Base-by-base conservation (phyloP, 2,113 vertebrate species). In the Hemicordylus capensis region DNA sequence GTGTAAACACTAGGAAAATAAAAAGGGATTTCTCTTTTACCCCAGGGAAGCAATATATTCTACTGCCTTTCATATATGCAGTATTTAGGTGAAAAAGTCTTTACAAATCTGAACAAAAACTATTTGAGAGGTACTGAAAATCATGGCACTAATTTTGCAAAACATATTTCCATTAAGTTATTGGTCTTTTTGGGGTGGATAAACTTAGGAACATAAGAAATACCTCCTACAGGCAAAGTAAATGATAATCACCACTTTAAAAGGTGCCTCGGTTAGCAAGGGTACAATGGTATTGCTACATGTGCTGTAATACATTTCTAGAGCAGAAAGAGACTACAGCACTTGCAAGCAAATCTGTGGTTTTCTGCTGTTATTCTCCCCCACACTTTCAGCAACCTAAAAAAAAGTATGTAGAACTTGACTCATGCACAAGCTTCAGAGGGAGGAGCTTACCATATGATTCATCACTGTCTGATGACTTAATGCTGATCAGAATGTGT, bases 401-500 rank as follows among this genome's bases (percentile, higher is more conserved):
- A 87, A 85, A 91, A 59, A 74, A 76, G 63, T 14, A 91, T 89
- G 85, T 39, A 82, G 86, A 51, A 80, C 87, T 91, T 93, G 86
- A 94, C 69, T 92, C 80, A 87, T 90, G 15, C 76, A 87, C 85
- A 86, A 69, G 83, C 80, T 88, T 91, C 1, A 63, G 67, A 90
- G 54, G 58, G 75, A 74, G 80, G 59, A 82, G 12, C 94, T 96
- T 95, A 99, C 99, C 99, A 0, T 99, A 99, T 2, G 99, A 99
- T 91, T 99, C 99, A 6, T 99, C 98, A 2, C 96, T 97, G 93
- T 99, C 99, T 6, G 97, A 98, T 4, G 99, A 98, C 90, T 99
- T 99, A 76, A 99, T 96, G 90, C 98, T 98, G 76, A 99, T 98
- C 72, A 99, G 97, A 89, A 99, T 98, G 92, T 99, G 99, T 93